Evolutionary conservation across 2,888 invertebrate genomes (phyloP), one percentile per base, ranked within the genome.

Genomic region (Meiosimyza platycephala): DNA sequence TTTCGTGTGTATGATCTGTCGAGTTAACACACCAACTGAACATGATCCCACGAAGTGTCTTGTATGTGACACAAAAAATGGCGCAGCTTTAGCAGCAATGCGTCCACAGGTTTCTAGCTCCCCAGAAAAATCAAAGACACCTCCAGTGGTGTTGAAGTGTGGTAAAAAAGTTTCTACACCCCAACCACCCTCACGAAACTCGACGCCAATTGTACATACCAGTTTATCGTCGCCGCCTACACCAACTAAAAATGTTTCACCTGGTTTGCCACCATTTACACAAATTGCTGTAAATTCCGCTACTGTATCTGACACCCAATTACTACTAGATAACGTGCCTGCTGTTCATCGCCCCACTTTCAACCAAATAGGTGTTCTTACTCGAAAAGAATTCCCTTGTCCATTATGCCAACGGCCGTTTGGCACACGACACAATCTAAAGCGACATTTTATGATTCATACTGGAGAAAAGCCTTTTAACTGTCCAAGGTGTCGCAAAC

Each of bases 361-460:
- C 40, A 75, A 78, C 73, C 72, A 77, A 15, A 50, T 73, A 16
- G 78, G 78, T 50, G 72, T 77, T 71, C 68, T 76, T 4, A 77
- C 78, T 9, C 81, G 81, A n/a, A 80, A 82, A 65, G 82, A 83
- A 51, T 87, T 85, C 75, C 80, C 85, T 12, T 87, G 87, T 57
- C 84, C 86, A 1, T 74, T 86, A n/a, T 87, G 87, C 50, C 83
- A 85, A 74, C 83, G 87, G 3, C 82, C 84, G 5, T 87, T 87
- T 72, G 87, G 87, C 12, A 86, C 86, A 4, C 81, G 86, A 0
- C 87, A 87, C 74, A 87, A 87, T 76, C 82, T 87, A 1, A 86
- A 86, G 68, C 84, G 87, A 0, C 87, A 87, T 73, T 84, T 85
- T 66, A 87, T 87, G 87, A 87, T 87, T 22, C 87, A 87, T 72